Conservation (phyloP, 2,888 invertebrate species). For the Salticus scenicus region DNA sequence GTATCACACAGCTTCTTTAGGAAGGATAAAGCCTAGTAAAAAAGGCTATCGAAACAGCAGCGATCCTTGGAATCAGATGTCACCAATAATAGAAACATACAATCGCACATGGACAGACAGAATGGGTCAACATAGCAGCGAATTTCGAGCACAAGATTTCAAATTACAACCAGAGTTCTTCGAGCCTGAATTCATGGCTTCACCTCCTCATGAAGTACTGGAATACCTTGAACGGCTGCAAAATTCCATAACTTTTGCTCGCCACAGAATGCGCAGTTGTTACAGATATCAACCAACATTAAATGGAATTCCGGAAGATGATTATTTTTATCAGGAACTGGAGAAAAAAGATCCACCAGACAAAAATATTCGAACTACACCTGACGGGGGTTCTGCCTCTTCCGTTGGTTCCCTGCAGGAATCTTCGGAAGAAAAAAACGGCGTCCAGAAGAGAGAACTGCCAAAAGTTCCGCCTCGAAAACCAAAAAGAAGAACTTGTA, state of each 20-base stretch:
- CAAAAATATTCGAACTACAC: conserved; percentile 47
- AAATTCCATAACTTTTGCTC: conserved; percentile 56
- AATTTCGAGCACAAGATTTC: conserved; percentile 61
- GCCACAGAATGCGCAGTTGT: conserved; percentile 51
- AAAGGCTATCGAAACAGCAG: neutral
- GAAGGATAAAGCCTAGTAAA: conserved; percentile 15
- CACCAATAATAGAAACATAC: conserved; percentile 50
- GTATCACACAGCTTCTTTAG: conserved; percentile 47
- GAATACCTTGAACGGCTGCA: conserved; percentile 57
- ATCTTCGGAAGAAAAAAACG: conserved; percentile 4
- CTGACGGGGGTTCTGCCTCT: conserved; percentile 56
- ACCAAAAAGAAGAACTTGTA: conserved; percentile 35
- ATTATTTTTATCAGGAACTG: conserved; percentile 56
- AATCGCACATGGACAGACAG: conserved; percentile 63
- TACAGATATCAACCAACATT: conserved; percentile 60
- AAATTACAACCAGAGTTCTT: conserved; percentile 61
- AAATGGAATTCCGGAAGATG: conserved; percentile 59
- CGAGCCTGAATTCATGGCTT: conserved; percentile 56
- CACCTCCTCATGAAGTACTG: conserved; percentile 54
- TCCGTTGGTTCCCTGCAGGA: conserved; percentile 44
- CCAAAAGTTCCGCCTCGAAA: conserved; percentile 62
- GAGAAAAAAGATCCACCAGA: conserved; percentile 18
- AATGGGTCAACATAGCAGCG: conserved; percentile 51
- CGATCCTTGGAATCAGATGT: conserved; percentile 47
- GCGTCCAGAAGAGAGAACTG: neutral